Evolutionary conservation across 23 tunicate species (phyloP), one percentile per base, ranked within the genome.

Genomic region (Botrylloides violaceus): DNA sequence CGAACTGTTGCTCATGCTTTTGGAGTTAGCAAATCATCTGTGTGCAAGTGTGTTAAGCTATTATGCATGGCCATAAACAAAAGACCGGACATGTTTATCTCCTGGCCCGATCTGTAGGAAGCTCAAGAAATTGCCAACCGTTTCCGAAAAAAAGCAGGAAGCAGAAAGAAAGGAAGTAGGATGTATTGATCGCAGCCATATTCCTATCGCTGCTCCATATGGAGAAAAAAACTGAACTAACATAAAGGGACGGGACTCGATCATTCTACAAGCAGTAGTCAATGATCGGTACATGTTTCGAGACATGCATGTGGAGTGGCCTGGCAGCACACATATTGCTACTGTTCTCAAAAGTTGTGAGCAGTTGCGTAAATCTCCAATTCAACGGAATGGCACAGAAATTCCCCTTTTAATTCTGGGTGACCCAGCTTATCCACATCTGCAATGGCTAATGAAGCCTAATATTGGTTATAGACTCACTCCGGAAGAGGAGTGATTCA

Each of bases 381-480:
- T 76, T 2, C 39, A 29, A 2, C 39, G 61, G 34, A 76, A 76
- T 57, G 34, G 61, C 29, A 36, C 27, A 12, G 36, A 76, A 23
- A 64, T 76, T 63, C 80, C 80, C 9, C 27, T 61, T 20, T 39
- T 76, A 71, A 76, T 76, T 61, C 64, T 73, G 25, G 78, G 78
- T 2, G 78, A 73, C 34, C 66, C 78, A 32, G 78, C 78, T 1
- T 73, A 73, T n/a, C 78, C 78, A n/a, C 24, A 55, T 61, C 71
- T 73, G 71, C 49, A 66, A 58, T 73, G 78, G 78, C 71, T 73
- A 1, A 73, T 73, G 66, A 33, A 61, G 43, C 78, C 78, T 1
- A 55, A 57, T 47, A 59, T 66, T 28, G 80, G 72, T 1, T 36
- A 15, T 33, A 63, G 22, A 9, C 21, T 76, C 3, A 62, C 80